These are phyloP conservation scores for Cichlasoma orientale DNA, from an alignment of 2,797 vertebrate species.

Conservation along the genomic window DNA sequence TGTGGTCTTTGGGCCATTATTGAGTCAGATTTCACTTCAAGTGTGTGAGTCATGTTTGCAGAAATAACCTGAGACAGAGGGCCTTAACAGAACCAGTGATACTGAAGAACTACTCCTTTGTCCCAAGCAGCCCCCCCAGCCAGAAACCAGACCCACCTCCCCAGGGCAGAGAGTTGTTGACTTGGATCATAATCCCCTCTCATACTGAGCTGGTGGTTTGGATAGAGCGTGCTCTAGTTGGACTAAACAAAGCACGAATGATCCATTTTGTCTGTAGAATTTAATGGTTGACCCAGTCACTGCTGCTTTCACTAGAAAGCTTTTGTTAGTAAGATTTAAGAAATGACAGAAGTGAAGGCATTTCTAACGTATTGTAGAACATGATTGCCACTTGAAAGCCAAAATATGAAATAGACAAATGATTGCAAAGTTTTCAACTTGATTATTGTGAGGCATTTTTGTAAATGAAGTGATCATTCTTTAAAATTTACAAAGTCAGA, in stretches of 20 bases:
- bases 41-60: constrained; percentile 62
- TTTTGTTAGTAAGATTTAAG: neutral
- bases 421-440: neutral
- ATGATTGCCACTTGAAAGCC: neutral
- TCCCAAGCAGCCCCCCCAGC: constrained; percentile 34
- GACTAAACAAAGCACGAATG: constrained; percentile 12
- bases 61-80: constrained; percentile 69
- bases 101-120: constrained; percentile 68
- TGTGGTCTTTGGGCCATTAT: constrained; percentile 46
- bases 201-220: constrained; percentile 20
- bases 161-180: constrained; percentile 46
- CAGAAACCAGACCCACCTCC: constrained; percentile 38
- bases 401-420: neutral
- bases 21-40: constrained; percentile 61
- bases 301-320: neutral
- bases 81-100: constrained; percentile 49
- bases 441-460: neutral
- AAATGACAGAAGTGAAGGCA: neutral
- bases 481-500: neutral
- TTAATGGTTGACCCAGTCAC: neutral
- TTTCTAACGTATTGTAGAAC: neutral
- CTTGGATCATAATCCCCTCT: constrained; percentile 32
- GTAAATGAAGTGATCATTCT: neutral
- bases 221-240: neutral
- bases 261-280: constrained; percentile 3